Base-by-base conservation (phyloP, 2,888 invertebrate genomes). In the Sinohyriopsis cumingii region DNA sequence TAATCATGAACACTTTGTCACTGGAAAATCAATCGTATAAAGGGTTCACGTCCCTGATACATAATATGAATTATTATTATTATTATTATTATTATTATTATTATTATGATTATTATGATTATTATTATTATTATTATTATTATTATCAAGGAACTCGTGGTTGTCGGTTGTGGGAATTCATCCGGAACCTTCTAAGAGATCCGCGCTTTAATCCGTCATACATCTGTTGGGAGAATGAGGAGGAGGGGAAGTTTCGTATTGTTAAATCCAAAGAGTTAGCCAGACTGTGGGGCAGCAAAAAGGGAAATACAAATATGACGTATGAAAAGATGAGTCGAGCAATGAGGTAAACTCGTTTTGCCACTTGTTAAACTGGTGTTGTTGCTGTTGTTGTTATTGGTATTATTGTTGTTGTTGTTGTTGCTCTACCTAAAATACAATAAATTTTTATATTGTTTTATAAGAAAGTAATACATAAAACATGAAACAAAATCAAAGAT, bases 271-370 rank as follows among this genome's bases (percentile, higher is more conserved):
- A 95, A 83, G 94, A 94, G 86, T 95, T 96, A 6, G 96, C 96
- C 1, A 93, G 94, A 84, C 92, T 95, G 62, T 96, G 96, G 96
- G 96, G 96, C 5, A 93, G 93, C 75, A 91, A 95, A 89, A 96
- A 96, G 88, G 94, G 95, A 88, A 96, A 96, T 87, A 80, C 82
- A 66, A 94, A 94, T 88, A 97, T 97, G 96, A 96, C 95, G 59
- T 97, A 96, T 87, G 96, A 96, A 89, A 97, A 97, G 91, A 93
- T 97, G 85, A 96, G 95, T 90, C 91, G 96, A 76, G 96, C 96
- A 22, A 95, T 97, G 94, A 93, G 94, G 94, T 94, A 88, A 86
- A 86, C 62, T 28, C 3, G 7, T 55, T 25, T 53, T 6, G 20
- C 53, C 22, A 12, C 55, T 15, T n/a, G 5, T n/a, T 55, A 45